Percentiles rank a stretch among this genome's conserved stretches.
Evolutionary conservation across 2,113 vertebrate species (phyloP).

Genomic region (Sisor rabdophorus): DNA sequence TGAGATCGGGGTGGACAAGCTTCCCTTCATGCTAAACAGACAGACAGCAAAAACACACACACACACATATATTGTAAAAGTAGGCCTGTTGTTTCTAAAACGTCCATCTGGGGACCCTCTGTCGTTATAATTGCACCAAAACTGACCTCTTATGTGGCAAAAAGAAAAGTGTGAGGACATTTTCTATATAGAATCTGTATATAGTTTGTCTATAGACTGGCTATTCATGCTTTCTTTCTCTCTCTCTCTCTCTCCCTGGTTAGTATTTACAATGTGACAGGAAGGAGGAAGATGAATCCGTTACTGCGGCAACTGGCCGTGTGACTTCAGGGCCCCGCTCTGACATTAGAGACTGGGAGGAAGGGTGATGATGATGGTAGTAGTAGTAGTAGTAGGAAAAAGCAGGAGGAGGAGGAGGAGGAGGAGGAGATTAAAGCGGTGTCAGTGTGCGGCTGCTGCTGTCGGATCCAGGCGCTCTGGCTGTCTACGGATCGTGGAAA

Average conservation of each 20-base stretch:
- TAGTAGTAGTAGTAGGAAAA: background rate
- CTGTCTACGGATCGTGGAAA: constrained; percentile 56
- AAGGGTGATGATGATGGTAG: constrained; percentile 27
- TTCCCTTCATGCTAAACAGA: constrained; percentile 7
- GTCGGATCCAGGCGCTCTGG: constrained; percentile 54
- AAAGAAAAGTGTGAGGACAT: background rate
- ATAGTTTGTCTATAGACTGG: background rate
- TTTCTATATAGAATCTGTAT: background rate
- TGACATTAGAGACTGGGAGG: constrained; percentile 57
- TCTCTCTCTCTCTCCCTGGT: constrained; percentile 2
- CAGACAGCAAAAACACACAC: constrained; percentile 20
- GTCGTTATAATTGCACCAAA: background rate
- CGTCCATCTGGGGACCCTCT: constrained; percentile 4
- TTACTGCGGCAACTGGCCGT: constrained; percentile 73
- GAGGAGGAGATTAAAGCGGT: constrained; percentile 60
- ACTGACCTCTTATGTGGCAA: background rate
- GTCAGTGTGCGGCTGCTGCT: constrained; percentile 62
- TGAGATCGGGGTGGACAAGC: constrained; percentile 30
- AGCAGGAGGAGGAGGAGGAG: too few relatives aligned
- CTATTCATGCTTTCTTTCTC: background rate
- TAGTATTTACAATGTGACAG: constrained; percentile 62
- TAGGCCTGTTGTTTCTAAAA: constrained; percentile 49
- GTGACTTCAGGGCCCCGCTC: constrained; percentile 62
- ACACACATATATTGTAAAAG: constrained; percentile 26
- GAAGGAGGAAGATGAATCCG: constrained; percentile 63